Evolutionary conservation across 2,797 vertebrate genomes (phyloP), one percentile per base, ranked within the genome.

Genomic region (Eidolon dupreanum): DNA sequence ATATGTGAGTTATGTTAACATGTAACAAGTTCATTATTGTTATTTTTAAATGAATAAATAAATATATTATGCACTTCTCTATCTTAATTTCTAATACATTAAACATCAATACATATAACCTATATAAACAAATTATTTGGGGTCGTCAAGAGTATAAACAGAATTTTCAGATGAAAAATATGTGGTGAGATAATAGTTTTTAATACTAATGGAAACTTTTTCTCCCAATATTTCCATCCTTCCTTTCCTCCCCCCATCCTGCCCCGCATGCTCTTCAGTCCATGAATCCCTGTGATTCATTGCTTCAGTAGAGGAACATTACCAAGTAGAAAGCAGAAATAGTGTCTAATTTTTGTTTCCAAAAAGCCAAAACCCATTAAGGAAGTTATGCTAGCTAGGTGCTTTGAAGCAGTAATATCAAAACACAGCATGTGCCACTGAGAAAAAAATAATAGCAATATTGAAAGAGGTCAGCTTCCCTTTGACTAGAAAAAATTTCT

Each of bases 51-150:
- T 79, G 17, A 91, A 61, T 82, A 33, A 94, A 28, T 77, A 79
- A 51, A 78, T 79, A 82, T 73, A 68, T 77, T 59, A 88, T 77
- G 46, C 9, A 68, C 66, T 71, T 93, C 77, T 65, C n/a, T 9
- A 92, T 77, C 71, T 95, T 90, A 90, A 81, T 71, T 93, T 93
- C 46, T 77, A 79, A 74, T 70, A 55, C 8, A 83, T 43, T 75
- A 93, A 90, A 63, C 7, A 87, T 71, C 59, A 71, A 46, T 43
- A 66, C 43, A 71, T 46, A 36, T 55, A 65, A 55, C 57, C n/a
- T 75, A 70, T 16, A 87, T 55, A 89, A 82, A 78, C 26, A 71
- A 93, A 24, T 49, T 65, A 19, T 68, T 43, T 26, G 26, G 7
- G 46, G 31, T 83, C 16, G 8, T 66, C 8, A 38, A 78, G 66